Evolutionary conservation across 1,140 invertebrate genomes (phyloP).

Genomic region (Lucilia sericata): DNA sequence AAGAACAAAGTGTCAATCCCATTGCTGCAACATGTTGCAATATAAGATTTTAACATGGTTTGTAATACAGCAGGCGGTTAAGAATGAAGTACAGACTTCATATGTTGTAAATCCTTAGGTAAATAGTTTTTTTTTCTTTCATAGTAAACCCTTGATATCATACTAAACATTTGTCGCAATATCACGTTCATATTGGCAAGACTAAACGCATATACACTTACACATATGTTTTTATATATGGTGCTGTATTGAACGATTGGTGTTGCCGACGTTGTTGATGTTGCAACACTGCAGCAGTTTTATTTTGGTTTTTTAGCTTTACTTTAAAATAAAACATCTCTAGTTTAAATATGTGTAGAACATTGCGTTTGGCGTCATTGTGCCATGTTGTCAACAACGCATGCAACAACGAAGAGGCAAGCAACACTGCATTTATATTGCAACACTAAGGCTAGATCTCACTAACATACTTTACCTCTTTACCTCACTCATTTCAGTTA

Average conservation of each 20-base stretch:
- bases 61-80: conserved; percentile 37
- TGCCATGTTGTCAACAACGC: conserved; percentile 39
- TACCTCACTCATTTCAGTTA: background rate
- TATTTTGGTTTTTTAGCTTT: background rate
- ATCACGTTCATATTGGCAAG: conserved; percentile 26
- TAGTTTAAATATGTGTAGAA: conserved; percentile 34
- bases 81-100: background rate
- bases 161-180: conserved; percentile 39
- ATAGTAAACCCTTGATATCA: background rate
- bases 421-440: too few relatives aligned
- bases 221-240: background rate
- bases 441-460: too few relatives aligned
- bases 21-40: conserved; percentile 44
- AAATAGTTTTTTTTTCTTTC: background rate
- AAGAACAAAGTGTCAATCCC: conserved; percentile 43
- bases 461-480: background rate
- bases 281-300: background rate
- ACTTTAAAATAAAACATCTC: background rate
- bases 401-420: conserved; percentile 19
- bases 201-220: background rate
- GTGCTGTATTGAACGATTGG: conserved; percentile 32
- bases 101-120: background rate
- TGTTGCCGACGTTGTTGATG: conserved; percentile 25
- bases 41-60: conserved; percentile 31
- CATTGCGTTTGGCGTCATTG: conserved; percentile 43